Percentiles rank a stretch among this genome's conserved stretches.
Evolutionary conservation across 2,888 invertebrate genomes (phyloP).

Genomic region (Dendrolimus houi): DNA sequence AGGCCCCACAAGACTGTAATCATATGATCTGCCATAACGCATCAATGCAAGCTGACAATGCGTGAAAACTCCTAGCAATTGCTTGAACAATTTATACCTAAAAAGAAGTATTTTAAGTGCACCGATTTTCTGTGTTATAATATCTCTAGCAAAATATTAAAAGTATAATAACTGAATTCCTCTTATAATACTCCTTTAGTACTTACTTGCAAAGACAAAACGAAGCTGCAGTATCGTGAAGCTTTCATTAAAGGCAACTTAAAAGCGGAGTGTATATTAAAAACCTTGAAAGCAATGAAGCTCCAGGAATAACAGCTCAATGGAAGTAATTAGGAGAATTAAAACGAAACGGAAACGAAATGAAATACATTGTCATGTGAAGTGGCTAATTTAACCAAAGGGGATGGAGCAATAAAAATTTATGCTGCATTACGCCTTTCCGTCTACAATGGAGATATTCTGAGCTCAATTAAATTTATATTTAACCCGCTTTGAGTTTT

Average conservation of each 20-base stretch:
- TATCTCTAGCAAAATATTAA: no score
- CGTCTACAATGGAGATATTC: not conserved
- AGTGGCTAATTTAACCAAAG: conserved; percentile 21
- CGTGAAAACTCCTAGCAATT: no score
- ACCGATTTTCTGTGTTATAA: no score
- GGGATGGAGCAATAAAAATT: conserved; percentile 9
- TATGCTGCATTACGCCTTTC: not conserved
- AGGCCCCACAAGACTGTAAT: no score
- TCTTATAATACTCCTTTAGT: not conserved
- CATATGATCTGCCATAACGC: no score
- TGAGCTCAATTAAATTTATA: not conserved
- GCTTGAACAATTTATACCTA: no score
- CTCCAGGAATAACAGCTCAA: conserved; percentile 29
- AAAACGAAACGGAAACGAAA: conserved; percentile 27
- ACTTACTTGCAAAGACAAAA: not conserved
- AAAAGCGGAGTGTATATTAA: conserved; percentile 5
- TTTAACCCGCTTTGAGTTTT: not conserved
- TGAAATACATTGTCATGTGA: conserved; percentile 29
- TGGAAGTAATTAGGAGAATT: conserved; percentile 40
- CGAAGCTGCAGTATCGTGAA: not conserved
- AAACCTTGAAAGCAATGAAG: conserved; percentile 23
- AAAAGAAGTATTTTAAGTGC: no score
- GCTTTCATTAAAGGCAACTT: not conserved
- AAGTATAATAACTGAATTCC: not conserved
- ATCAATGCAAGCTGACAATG: no score